phyloP scores from a whole-genome alignment of 2,888 invertebrate genomes.

The Stegana nigrithorax region DNA sequence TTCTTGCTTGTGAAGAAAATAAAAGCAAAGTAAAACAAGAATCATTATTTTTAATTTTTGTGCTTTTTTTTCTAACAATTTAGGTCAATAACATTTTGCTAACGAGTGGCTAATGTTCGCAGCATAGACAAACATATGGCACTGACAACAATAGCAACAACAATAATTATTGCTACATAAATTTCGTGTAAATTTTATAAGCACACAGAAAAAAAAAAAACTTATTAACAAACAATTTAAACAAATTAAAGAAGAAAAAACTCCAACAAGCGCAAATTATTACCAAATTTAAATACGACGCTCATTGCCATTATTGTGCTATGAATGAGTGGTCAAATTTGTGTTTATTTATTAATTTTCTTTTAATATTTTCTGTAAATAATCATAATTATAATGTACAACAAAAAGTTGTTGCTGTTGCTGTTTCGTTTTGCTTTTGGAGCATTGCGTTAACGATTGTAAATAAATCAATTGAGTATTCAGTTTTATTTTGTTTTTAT shows the following conservation, averaged over 20 bases:
- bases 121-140: conserved; percentile 9
- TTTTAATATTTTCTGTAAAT: neutral
- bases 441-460: no score
- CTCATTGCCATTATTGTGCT: no score
- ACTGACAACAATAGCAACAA: no score
- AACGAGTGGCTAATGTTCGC: conserved; percentile 36
- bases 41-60: conserved; percentile 18
- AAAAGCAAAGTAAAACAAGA: neutral
- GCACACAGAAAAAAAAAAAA: conserved; percentile 13
- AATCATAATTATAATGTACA: no score
- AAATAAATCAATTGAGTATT: neutral
- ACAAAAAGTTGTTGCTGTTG: neutral
- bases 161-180: conserved; percentile 7
- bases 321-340: no score
- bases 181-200: conserved; percentile 1
- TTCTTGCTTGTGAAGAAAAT: neutral
- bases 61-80: conserved; percentile 37
- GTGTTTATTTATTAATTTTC: neutral
- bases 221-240: neutral
- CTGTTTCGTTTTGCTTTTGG: neutral
- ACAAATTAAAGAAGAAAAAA: neutral
- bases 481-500: neutral
- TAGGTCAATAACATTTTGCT: conserved; percentile 60
- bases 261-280: neutral
- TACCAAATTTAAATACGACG: no score